Conservation (phyloP, 1,140 invertebrate species). For the Caenorhabditis inopinata region DNA sequence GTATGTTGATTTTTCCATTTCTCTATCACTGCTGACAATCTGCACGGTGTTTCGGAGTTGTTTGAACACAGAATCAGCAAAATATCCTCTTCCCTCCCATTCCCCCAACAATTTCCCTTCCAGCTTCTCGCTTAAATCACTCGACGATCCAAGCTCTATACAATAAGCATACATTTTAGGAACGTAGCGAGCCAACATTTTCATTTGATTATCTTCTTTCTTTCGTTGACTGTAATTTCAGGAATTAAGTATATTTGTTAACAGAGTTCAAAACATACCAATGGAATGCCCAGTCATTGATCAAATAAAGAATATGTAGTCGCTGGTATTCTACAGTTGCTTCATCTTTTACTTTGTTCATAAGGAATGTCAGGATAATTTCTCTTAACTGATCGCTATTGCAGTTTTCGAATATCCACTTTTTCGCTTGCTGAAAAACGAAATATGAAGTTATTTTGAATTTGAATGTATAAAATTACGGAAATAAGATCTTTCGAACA, state of each 20-base stretch:
- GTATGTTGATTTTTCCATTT: conserved; percentile 12
- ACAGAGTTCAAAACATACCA: conserved; percentile 48
- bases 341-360: conserved; percentile 50
- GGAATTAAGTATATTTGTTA: neutral
- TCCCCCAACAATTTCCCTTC: conserved; percentile 55
- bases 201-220: conserved; percentile 53
- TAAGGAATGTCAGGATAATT: conserved; percentile 56
- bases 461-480: neutral
- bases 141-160: neutral
- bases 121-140: conserved; percentile 49
- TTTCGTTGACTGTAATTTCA: conserved; percentile 58
- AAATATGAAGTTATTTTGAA: too few species aligned
- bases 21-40: neutral
- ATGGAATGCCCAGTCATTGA: conserved; percentile 63
- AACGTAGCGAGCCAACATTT: conserved; percentile 59
- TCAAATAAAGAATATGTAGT: conserved; percentile 59
- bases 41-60: neutral
- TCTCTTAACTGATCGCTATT: conserved; percentile 56
- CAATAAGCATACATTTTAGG: conserved; percentile 58
- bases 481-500: conserved; percentile 1
- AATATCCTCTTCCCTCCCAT: conserved; percentile 59
- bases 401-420: conserved; percentile 63
- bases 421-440: conserved; percentile 55
- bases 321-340: conserved; percentile 50
- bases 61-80: conserved; percentile 56